Conservation (phyloP, 2,113 vertebrate species). For the Calypte anna region DNA sequence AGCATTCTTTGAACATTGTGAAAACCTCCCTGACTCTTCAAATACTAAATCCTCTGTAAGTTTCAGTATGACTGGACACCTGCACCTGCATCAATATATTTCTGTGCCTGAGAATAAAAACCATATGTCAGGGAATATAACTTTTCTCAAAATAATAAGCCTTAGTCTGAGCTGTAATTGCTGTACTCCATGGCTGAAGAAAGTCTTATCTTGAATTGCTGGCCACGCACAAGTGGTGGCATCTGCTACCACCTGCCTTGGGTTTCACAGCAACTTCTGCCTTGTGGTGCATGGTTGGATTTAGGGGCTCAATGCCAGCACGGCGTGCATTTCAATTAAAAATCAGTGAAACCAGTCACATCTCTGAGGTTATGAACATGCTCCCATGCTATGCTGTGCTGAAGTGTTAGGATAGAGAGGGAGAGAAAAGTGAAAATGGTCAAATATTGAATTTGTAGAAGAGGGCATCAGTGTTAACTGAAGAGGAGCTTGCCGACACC, state of each 20-base stretch:
- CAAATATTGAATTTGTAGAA: not conserved
- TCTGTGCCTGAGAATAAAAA: not conserved
- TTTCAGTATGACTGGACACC: conserved; percentile 14
- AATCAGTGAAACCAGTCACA: not conserved
- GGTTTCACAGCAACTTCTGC: not conserved
- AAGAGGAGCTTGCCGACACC: not conserved
- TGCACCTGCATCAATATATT: not conserved
- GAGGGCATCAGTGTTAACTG: too few relatives aligned
- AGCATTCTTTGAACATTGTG: not conserved
- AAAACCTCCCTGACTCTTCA: not conserved
- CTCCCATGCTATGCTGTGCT: not conserved
- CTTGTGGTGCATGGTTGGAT: not conserved
- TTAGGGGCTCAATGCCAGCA: not conserved
- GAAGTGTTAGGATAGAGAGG: not conserved
- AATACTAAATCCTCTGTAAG: not conserved
- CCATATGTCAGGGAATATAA: not conserved
- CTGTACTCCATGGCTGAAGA: not conserved
- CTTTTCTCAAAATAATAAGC: not conserved
- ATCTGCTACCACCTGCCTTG: not conserved
- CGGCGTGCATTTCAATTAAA: not conserved
- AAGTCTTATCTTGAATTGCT: not conserved
- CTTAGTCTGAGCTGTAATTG: not conserved
- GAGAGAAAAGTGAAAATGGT: not conserved
- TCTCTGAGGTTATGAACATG: not conserved
- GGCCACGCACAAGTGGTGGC: not conserved